Percentiles rank a stretch among this genome's conserved stretches.
These are phyloP conservation scores for Theodoxus fluviatilis DNA, from an alignment of 2,888 invertebrate genomes.

Conservation along the genomic window DNA sequence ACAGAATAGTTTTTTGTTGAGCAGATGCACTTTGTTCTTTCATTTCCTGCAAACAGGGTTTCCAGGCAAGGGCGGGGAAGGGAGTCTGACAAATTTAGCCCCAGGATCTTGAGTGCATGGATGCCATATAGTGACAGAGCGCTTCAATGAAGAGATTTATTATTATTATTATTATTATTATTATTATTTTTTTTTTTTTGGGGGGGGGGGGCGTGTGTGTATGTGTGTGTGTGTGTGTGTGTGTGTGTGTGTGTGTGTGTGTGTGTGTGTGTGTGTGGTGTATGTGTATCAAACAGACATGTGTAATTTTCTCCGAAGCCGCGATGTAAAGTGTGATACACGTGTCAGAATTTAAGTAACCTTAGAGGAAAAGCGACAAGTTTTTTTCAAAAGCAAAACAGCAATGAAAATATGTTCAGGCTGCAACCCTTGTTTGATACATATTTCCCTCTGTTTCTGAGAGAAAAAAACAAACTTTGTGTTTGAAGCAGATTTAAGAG, in stretches of 20 bases:
- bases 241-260: background rate
- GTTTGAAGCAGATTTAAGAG: too few relatives aligned
- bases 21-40: background rate
- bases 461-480: too few relatives aligned
- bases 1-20: too few relatives aligned
- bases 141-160: background rate
- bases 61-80: constrained; percentile 40
- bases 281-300: background rate
- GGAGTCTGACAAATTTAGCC: constrained; percentile 23
- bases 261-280: background rate
- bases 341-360: too few relatives aligned
- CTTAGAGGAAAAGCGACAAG: too few relatives aligned
- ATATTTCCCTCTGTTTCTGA: too few relatives aligned
- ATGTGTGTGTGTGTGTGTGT: background rate
- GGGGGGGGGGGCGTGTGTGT: background rate
- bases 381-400: too few relatives aligned
- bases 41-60: constrained; percentile 32
- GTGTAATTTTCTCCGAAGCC: background rate
- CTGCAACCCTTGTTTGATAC: too few relatives aligned
- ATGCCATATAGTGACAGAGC: background rate
- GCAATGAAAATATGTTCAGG: too few relatives aligned
- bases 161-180: constrained; percentile 6
- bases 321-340: too few relatives aligned
- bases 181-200: background rate
- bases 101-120: constrained; percentile 1